Base-by-base conservation (phyloP, 2,888 invertebrate species). In the Drosophila paracracens region DNA sequence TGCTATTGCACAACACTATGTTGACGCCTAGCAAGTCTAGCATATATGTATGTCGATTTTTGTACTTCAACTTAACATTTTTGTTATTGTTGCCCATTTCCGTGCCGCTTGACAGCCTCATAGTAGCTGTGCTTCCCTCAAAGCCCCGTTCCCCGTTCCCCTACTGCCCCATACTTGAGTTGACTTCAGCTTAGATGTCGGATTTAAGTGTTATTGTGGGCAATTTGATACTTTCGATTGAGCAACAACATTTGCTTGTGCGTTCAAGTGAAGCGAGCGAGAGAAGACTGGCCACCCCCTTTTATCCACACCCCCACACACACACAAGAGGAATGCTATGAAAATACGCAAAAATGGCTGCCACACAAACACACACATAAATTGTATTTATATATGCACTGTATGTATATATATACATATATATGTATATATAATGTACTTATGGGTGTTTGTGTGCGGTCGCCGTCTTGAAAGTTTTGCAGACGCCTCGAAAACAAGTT, bases 211-310 rank as follows among this genome's bases (percentile, higher is more conserved):
- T 90, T 88, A 91, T 91, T 91, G 88, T 85, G 89, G 88, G 91
- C 89, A 89, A 91, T 91, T 91, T 85, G 88, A 91, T 90, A 91
- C 89, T 91, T 91, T 90, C 91, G 90, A 91, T 91, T 91, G 90
- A 89, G 85, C 85, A 88, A 88, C 81, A 90, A 83, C 86, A 88
- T 91, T 89, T 82, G 83, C 83, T 83, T 85, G 86, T 83, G 86
- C 85, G 85, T 88, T 85, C 85, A 84, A 89, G 72, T 88, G 85
- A 74, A 82, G 78, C 89, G 69, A 82, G 68, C 83, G 74, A 29
- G 29, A 29, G 25, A 74, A 77, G 74, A 70, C 70, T 50, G 65
- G 50, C 64, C 62, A 31, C 33, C 33, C 16, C 53, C 53, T 36
- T 53, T 3, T 18, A 7, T 0, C 25, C 46, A 13, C 79, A 13